Base-by-base conservation (phyloP, 2,797 vertebrate species). In the Atherinosoma microstoma region DNA sequence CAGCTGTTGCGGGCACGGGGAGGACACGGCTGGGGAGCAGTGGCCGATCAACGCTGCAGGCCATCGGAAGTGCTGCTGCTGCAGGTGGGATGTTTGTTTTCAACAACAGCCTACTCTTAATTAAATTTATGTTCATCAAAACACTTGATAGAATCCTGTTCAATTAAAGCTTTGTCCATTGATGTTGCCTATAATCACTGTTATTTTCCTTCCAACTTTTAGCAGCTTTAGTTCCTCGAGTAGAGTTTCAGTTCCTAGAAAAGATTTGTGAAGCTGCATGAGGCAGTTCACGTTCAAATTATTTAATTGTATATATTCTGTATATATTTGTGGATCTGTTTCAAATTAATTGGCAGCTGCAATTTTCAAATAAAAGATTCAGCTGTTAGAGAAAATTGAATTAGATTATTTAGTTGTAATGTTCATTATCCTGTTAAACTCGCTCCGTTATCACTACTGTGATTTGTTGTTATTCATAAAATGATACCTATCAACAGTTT, bases 21-120 rank as follows among this genome's bases (percentile, higher is more conserved):
- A 84, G 94, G 79, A 84, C 61, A 24, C 87, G 95, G 18, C 77
- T 95, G 69, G 94, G 95, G 24, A 94, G 95, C 88, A 97, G 96
- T 47, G 96, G 97, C 60, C 92, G 95, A 22, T 96, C 95, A 0
- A 99, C 97, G 0, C 93, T 99, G 12, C 96, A 98, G 81, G 97
- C 97, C 79, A 99, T 99, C 27, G 98, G 97, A 58, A 97, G 89
- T 0, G 98, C 98, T 3, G 98, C 98, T 1, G 98, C 98, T 20
- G 98, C 98, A 91, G 98, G 98, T 99, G 64, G 34, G 6, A 13
- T 22, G n/a, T 49, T 49, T 22, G n/a, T 49, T 49, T 47, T 47
- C 16, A 18, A 18, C 40, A 42, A 6, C 40, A 42, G 40, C 15
- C 40, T 40, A 40, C 13, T 40, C 12, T 42, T 42, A 42, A 18